Conservation (phyloP, 2,888 invertebrate genomes). For the Lasioglossum leucozonium region DNA sequence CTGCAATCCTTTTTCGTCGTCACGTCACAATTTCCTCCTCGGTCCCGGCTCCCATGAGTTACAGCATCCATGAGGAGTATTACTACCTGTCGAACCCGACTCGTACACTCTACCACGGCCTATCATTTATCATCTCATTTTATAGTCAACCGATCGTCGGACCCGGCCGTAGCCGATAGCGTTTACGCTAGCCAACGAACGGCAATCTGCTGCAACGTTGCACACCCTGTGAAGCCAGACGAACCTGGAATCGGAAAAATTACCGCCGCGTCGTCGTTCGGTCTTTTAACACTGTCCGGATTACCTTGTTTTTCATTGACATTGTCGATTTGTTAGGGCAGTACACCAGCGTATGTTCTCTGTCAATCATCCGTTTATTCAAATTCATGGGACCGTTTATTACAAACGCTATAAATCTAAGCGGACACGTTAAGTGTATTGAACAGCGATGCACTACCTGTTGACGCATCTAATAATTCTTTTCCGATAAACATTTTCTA, state of each 20-base stretch:
- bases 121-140: slow-evolving; percentile 80
- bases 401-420: neutral
- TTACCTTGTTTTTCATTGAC: neutral
- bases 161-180: slow-evolving; percentile 40
- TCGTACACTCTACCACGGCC: slow-evolving; percentile 74
- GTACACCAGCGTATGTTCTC: neutral
- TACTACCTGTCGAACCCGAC: slow-evolving; percentile 81
- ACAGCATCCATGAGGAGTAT: slow-evolving; percentile 80
- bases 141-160: slow-evolving; percentile 73
- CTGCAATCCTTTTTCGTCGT: slow-evolving; percentile 71
- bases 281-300: neutral
- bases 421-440: too few relatives aligned
- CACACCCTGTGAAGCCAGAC: neutral
- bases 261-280: neutral
- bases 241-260: slow-evolving; percentile 1
- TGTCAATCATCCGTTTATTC: neutral
- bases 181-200: slow-evolving; percentile 36
- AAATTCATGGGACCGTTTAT: neutral
- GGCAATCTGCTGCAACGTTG: neutral
- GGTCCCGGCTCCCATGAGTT: slow-evolving; percentile 77
- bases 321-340: neutral
- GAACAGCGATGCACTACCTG: too few relatives aligned
- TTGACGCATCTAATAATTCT: too few relatives aligned
- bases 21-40: slow-evolving; percentile 74
- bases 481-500: too few relatives aligned